Percentiles rank a stretch among this genome's conserved stretches.
phyloP scores from a whole-genome alignment of 2,113 vertebrate species.

The Sphyrna mokarran region DNA sequence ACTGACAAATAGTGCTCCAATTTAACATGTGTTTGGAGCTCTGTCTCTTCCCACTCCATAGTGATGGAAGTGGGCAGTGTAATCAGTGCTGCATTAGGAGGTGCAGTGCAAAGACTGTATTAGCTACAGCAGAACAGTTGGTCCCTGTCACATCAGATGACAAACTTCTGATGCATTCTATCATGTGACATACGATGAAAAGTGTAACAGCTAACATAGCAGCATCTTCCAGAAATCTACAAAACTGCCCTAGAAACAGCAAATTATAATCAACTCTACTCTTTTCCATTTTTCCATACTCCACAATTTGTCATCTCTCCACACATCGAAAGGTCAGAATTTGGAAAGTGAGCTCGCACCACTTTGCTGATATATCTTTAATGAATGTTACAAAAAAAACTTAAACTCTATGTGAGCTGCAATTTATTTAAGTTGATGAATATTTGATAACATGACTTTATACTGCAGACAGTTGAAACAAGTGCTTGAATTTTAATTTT shows the following conservation, averaged over 20 bases:
- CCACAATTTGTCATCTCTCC: background rate
- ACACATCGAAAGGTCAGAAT: background rate
- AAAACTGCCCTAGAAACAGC: background rate
- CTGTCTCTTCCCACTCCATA: background rate
- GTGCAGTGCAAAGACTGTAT: background rate
- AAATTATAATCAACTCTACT: background rate
- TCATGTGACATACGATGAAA: background rate
- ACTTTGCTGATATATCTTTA: background rate
- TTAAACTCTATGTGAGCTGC: background rate
- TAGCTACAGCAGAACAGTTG: background rate
- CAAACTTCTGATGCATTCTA: background rate
- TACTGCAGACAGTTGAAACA: background rate
- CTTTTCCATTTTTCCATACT: background rate
- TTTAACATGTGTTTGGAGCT: background rate
- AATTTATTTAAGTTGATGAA: background rate
- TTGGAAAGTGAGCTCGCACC: background rate
- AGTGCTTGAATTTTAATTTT: background rate
- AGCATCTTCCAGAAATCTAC: background rate
- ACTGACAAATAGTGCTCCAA: background rate
- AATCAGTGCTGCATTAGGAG: background rate
- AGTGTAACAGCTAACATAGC: too few species aligned
- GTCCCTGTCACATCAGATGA: background rate
- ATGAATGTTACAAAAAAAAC: constrained; percentile 13
- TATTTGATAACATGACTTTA: background rate
- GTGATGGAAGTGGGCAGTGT: background rate